Evolutionary conservation across 2,888 invertebrate species (phyloP).

Genomic region (Synanthedon andrenaeformis): DNA sequence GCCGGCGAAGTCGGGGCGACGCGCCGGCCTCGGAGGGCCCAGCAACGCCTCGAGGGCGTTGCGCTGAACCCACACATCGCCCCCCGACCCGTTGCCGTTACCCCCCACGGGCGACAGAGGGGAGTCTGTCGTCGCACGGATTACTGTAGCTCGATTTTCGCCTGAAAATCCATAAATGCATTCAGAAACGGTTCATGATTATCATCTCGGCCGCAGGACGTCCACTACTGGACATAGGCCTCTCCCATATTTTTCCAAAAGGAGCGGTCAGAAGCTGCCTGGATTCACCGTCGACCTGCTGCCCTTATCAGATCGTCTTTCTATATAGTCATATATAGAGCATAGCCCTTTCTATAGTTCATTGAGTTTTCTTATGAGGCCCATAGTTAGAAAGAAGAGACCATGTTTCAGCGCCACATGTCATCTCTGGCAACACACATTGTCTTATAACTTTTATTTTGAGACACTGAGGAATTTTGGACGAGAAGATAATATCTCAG

Average conservation of each 20-base stretch:
- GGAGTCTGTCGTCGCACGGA: constrained; percentile 84
- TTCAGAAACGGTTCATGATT: constrained; percentile 1
- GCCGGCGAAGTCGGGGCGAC: constrained; percentile 73
- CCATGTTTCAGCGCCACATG: no score
- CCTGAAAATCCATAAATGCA: constrained; percentile 23
- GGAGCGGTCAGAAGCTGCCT: neutral
- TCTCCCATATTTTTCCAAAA: no score
- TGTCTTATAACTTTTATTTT: no score
- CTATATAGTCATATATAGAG: neutral
- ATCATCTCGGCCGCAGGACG: neutral
- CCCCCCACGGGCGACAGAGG: constrained; percentile 84
- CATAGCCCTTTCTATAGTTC: neutral
- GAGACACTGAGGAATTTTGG: no score
- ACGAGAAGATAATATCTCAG: no score
- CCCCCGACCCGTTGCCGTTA: constrained; percentile 22
- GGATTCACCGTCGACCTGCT: no score
- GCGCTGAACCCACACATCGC: constrained; percentile 55
- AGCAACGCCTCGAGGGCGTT: constrained; percentile 68
- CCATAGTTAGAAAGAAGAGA: no score
- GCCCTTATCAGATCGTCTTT: no score
- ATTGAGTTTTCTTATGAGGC: neutral
- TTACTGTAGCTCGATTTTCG: constrained; percentile 54
- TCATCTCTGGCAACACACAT: no score
- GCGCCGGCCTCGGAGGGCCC: constrained; percentile 61
- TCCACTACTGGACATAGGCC: no score